Evolutionary conservation across 2,113 vertebrate species (phyloP).

Genomic region (Corydoras maculifer): DNA sequence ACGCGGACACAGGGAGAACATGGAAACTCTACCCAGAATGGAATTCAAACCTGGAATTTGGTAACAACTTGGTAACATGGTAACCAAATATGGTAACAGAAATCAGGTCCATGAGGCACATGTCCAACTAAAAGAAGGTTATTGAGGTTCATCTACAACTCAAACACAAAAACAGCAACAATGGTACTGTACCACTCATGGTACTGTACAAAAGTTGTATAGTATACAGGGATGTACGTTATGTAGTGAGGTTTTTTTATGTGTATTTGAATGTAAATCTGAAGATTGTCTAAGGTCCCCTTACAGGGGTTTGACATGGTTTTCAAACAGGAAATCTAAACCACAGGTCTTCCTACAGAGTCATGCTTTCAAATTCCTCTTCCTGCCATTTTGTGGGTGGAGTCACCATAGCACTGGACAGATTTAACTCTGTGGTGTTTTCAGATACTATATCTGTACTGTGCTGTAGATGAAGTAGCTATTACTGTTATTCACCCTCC

Average conservation of each 20-base stretch:
- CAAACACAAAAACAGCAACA: too few species aligned
- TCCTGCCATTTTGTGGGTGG: conserved; percentile 43
- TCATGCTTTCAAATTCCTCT: conserved; percentile 48
- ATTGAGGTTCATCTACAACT: too few species aligned
- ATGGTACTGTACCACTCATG: too few species aligned
- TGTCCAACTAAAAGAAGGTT: too few species aligned
- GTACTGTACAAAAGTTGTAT: too few species aligned
- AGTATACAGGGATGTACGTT: too few species aligned
- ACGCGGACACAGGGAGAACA: too few species aligned
- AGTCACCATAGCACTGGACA: conserved; percentile 31
- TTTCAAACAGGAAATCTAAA: conserved; percentile 48
- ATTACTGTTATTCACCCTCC: not conserved
- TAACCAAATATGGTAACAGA: too few species aligned
- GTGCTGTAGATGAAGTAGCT: not conserved
- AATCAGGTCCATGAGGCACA: too few species aligned
- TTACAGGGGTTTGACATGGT: conserved; percentile 9
- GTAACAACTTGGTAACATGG: too few species aligned
- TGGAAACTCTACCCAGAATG: too few species aligned
- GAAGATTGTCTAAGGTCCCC: conserved; percentile 10
- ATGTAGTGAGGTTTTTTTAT: not conserved
- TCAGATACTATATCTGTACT: not conserved
- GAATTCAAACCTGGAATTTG: too few species aligned
- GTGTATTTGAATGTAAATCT: conserved; percentile 18
- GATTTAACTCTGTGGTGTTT: not conserved
- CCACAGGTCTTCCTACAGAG: conserved; percentile 60